phyloP scores from a whole-genome alignment of 2,797 vertebrate species.

The Tamandua tetradactyla region DNA sequence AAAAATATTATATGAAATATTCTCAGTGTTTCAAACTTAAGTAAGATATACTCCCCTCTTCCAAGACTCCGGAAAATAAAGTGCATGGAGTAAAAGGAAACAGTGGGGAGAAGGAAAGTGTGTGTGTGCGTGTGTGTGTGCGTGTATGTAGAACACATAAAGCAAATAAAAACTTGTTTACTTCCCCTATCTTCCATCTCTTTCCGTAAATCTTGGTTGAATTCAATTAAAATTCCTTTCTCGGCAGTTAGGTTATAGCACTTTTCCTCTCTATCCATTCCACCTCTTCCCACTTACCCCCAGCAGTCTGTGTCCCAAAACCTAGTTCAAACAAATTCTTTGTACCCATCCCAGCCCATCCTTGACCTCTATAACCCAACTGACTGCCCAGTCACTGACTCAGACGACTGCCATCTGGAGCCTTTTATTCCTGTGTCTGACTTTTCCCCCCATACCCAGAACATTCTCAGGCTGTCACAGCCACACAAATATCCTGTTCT shows the following conservation, averaged over 20 bases:
- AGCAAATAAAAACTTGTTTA: background rate
- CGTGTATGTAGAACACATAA: background rate
- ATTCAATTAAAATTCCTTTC: background rate
- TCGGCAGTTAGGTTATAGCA: background rate
- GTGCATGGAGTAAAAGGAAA: background rate
- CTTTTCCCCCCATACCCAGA: background rate
- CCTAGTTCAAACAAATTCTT: background rate
- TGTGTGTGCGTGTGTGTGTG: background rate
- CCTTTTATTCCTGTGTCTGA: background rate
- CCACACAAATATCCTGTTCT: background rate
- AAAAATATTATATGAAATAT: background rate
- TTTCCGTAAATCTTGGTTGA: background rate
- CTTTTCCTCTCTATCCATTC: background rate
- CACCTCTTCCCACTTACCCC: background rate
- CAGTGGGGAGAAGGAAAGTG: background rate
- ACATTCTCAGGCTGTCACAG: background rate
- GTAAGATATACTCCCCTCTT: background rate
- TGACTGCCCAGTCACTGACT: background rate
- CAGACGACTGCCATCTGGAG: background rate
- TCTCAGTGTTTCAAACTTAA: background rate
- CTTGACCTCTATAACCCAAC: background rate
- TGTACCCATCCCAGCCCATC: background rate
- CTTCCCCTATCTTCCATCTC: background rate
- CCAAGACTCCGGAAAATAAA: background rate
- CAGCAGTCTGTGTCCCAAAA: background rate